Evolutionary conservation across 2,797 vertebrate genomes (phyloP).

Genomic region (Phrynocephalus forsythii): DNA sequence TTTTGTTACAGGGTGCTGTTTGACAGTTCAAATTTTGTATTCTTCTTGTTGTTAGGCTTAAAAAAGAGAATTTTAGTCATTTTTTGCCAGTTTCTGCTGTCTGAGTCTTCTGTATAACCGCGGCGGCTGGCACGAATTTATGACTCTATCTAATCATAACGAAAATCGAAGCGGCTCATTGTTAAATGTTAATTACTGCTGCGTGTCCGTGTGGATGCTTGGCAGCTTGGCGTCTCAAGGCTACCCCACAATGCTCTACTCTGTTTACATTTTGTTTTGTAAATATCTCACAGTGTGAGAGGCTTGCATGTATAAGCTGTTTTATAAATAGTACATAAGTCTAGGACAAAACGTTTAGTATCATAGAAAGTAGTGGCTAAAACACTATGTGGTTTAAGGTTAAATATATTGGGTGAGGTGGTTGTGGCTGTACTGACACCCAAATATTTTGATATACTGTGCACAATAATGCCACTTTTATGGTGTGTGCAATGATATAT

Average conservation of each 20-base stretch:
- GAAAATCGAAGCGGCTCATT: not conserved
- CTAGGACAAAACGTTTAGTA: not conserved
- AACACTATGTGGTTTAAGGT: too few species aligned
- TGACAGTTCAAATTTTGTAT: too few species aligned
- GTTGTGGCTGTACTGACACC: too few species aligned
- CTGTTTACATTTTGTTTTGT: rapidly evolving
- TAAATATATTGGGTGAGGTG: too few species aligned
- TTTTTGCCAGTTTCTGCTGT: not conserved
- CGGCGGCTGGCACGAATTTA: slow-evolving; percentile 13
- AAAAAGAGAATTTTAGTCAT: too few species aligned
- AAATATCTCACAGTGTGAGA: not conserved
- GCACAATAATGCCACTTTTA: too few species aligned
- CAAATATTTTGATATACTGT: too few species aligned
- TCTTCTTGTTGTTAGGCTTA: too few species aligned
- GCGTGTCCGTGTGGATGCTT: not conserved
- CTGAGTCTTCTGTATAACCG: not conserved
- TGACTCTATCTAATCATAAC: rapidly evolving
- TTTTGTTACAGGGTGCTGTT: too few species aligned
- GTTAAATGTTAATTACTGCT: slow-evolving; percentile 15
- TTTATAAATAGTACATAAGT: not conserved
- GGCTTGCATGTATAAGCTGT: not conserved
- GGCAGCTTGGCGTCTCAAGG: not conserved
- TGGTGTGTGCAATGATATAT: too few species aligned
- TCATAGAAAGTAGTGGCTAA: too few species aligned
- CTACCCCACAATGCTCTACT: not conserved